Conservation (phyloP, 2,888 invertebrate species). For the Hedychridium roseum region DNA sequence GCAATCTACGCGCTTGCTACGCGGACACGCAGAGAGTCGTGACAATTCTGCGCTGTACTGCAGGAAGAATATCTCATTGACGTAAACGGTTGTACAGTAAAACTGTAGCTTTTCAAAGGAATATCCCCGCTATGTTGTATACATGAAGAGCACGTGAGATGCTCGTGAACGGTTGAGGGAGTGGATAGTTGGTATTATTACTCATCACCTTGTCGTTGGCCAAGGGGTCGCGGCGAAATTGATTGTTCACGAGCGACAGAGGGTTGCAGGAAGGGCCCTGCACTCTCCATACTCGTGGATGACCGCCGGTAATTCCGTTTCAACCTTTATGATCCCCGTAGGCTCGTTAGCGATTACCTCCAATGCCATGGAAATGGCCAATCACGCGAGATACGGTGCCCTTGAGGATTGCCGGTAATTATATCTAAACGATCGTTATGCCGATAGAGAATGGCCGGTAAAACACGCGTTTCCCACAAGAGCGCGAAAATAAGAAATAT, state of each 20-base stretch:
- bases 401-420: constrained; percentile 46
- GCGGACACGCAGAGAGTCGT: no score
- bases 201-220: no score
- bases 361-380: constrained; percentile 44
- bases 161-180: no score
- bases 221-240: no score
- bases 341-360: constrained; percentile 43
- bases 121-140: no score
- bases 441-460: constrained; percentile 26
- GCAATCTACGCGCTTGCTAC: constrained; percentile 24
- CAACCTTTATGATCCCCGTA: constrained; percentile 13
- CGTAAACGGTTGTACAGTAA: no score
- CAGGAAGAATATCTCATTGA: no score
- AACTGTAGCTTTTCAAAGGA: no score
- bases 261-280: constrained; percentile 5
- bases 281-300: constrained; percentile 4
- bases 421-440: constrained; percentile 46
- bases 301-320: constrained; percentile 18
- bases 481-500: constrained; percentile 21
- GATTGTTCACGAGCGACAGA: no score
- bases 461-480: constrained; percentile 21
- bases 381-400: constrained; percentile 42
- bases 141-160: no score
- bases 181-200: no score
- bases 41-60: no score